phyloP scores from a whole-genome alignment of 2,797 vertebrate genomes.

The Lindbergichthys nudifrons region DNA sequence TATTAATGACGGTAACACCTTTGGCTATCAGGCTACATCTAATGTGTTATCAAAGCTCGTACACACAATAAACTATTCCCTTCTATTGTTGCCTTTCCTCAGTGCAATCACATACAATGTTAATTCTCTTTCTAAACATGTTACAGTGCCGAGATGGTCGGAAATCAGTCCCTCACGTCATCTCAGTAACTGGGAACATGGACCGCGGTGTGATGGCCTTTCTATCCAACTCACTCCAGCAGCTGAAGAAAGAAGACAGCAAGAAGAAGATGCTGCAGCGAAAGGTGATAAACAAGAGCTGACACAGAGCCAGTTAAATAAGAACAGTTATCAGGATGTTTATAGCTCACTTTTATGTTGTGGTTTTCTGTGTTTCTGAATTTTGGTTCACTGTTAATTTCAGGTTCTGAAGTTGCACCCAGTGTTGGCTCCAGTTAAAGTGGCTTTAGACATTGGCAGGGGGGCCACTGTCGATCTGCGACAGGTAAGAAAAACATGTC shows the following conservation, averaged over 20 bases:
- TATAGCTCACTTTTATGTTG: neutral
- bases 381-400: slow-evolving; percentile 32
- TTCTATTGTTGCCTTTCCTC: neutral
- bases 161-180: slow-evolving; percentile 88
- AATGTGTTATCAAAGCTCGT: neutral
- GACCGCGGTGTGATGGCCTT: slow-evolving; percentile 90
- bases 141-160: slow-evolving; percentile 89
- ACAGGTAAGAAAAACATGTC: slow-evolving; percentile 83
- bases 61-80: neutral
- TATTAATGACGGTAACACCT: neutral
- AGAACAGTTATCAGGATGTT: no score
- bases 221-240: slow-evolving; percentile 91
- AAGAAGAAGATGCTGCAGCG: slow-evolving; percentile 86
- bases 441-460: slow-evolving; percentile 90
- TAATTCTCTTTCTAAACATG: neutral
- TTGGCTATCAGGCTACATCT: neutral
- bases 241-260: slow-evolving; percentile 79
- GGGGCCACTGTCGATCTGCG: slow-evolving; percentile 90
- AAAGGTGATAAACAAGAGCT: slow-evolving; percentile 81
- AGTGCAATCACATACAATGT: neutral
- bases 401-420: slow-evolving; percentile 97
- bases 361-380: neutral
- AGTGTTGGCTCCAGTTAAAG: slow-evolving; percentile 92
- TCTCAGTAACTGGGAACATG: slow-evolving; percentile 89
- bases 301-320: neutral